Base-by-base conservation (phyloP, 2,113 vertebrate genomes). In the Dicrurus megarhynchus region DNA sequence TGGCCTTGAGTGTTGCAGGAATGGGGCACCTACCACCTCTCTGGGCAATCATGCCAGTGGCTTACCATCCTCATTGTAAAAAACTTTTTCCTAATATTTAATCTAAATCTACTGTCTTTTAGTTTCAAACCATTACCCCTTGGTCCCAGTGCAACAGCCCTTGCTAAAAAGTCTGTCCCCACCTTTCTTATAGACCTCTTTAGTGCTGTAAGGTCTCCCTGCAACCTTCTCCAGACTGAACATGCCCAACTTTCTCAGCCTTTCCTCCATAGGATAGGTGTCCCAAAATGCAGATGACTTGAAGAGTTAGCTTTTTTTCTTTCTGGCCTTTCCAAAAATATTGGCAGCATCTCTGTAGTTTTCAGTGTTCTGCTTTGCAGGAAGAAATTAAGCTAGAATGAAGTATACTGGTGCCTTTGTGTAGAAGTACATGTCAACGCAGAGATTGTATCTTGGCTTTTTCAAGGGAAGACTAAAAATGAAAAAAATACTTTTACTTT, bases 1-100 rank as follows among this genome's bases (percentile, higher is more conserved):
- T 44, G 84, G 15, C 37, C 32, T 50, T 65, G 22, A 65, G 37
- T 50, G 15, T 57, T 57, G 23, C 37, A 50, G 68, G 27, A 23
- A 65, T 50, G 32, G 8, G 32, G 37, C 32, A 57, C 22, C 32
- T 50, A 6, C 15, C 15, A 57, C 32, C 18, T 19, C 18, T 71
- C 50, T 50, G 67, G 42, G 24, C 30, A 71, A 7, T 13, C 0
- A 0, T 49, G n/a, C 42, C 14, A 24, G 26, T 56, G 22, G 19
- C 35, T 65, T 44, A 50, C 27, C 13, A 44, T 44, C 27, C 33
- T 59, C 52, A 44, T 16, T 20, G 37, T 44, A 28, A 74, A 65
- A 73, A 44, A 16, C 12, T 6, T 65, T 50, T 44, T 50, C 59
- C 37, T 57, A 37, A 28, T 52, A 65, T 44, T 65, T 65, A 44